Base-by-base conservation (phyloP, 1,140 invertebrate species). In the Drosophila ironensis region DNA sequence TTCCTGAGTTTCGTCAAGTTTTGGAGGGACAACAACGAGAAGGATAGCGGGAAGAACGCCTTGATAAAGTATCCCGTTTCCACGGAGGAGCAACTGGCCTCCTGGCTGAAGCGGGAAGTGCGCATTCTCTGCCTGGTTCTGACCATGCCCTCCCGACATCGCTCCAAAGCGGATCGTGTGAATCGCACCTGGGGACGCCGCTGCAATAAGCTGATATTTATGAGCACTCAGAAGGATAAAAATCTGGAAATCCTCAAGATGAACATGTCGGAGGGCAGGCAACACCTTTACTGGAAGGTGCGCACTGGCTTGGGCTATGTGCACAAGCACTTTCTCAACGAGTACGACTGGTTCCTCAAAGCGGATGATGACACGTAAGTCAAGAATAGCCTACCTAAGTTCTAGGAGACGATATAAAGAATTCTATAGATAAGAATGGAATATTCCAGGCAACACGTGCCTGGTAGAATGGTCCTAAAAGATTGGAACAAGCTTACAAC, bases 301-400 rank as follows among this genome's bases (percentile, higher is more conserved):
- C 97, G 97, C 91, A 94, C 94, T 74, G 97, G 96, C 0, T 98
- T 98, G 90, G 93, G 94, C 84, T 96, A 97, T 88, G 92, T 96
- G n/a, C 97, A 97, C 78, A 91, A 95, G 40, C 92, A 96, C 88
- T 94, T 98, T 86, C 90, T 93, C 11, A 91, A 96, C 69, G 92
- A 97, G 59, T 94, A 93, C 11, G 97, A 98, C 90, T 98, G 96
- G 96, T 97, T 97, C 87, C 91, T 98, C 72, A 98, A 98, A 90
- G 96, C 96, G 20, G 97, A 98, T 84, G 97, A 98, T 91, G 97
- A 98, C 87, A 48, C 46, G 46, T 48, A 22, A 35, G 46, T 16
- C 2, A 2, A 4, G 1, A 30, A 11, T 30, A 30, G 28, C 3
- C n/a, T n/a, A n/a, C n/a, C n/a, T n/a, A n/a, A n/a, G n/a, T n/a